Conservation (phyloP, 2,888 invertebrate species). For the Tholera decimalis region DNA sequence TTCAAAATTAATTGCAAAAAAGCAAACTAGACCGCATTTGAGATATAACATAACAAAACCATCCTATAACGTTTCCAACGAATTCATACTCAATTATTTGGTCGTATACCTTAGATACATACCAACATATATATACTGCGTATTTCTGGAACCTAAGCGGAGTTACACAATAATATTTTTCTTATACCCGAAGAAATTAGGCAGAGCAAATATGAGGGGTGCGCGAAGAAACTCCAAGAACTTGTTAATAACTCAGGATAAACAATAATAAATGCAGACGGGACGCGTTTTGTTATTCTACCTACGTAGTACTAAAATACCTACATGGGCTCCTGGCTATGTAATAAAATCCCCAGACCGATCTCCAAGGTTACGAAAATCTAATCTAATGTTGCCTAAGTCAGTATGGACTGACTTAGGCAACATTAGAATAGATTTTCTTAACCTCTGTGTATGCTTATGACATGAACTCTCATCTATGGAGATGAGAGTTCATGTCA, state of each 20-base stretch:
- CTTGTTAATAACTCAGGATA: conserved; percentile 75
- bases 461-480: no score
- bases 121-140: conserved; percentile 1
- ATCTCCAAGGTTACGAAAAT: neutral
- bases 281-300: conserved; percentile 22
- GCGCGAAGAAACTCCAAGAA: conserved; percentile 70
- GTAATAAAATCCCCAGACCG: neutral
- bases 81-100: no score
- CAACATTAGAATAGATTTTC: no score
- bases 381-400: no score
- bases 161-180: conserved; percentile 77
- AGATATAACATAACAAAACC: no score
- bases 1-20: no score
- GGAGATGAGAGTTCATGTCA: no score
- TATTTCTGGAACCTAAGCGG: conserved; percentile 49
- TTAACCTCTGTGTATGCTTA: no score
- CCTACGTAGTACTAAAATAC: neutral
- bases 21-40: no score
- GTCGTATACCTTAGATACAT: neutral
- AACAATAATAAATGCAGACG: conserved; percentile 60
- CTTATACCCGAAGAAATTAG: conserved; percentile 79
- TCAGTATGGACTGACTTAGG: neutral
- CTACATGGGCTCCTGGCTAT: neutral
- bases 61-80: no score
- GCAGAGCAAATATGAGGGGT: conserved; percentile 79